phyloP scores from a whole-genome alignment of 2,797 vertebrate genomes.

The Corythornis leucogaster region DNA sequence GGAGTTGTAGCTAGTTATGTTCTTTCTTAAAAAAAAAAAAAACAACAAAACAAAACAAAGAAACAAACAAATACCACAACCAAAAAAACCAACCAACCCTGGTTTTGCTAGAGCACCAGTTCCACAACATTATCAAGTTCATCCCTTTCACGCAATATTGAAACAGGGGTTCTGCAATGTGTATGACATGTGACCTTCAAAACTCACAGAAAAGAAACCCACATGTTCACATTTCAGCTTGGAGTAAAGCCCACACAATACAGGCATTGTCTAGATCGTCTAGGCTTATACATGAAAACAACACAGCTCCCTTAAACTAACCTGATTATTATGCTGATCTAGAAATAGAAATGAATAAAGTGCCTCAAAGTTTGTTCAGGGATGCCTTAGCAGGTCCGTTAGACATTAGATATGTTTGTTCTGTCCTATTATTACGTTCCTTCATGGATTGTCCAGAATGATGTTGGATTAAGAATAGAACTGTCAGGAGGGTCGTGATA shows the following conservation, averaged over 20 bases:
- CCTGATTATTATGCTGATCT: background rate
- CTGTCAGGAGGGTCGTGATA: background rate
- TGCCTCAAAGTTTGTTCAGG: background rate
- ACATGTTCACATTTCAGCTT: background rate
- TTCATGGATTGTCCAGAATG: background rate
- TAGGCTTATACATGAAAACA: background rate
- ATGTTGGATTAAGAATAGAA: background rate
- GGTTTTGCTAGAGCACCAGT: background rate
- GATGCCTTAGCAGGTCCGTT: background rate
- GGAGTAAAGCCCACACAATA: background rate
- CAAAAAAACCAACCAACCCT: no score
- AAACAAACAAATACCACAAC: no score
- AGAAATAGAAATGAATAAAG: background rate
- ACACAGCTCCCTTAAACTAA: background rate
- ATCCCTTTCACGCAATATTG: background rate
- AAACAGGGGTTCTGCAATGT: background rate
- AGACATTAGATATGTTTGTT: background rate
- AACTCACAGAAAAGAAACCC: background rate
- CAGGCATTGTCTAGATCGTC: background rate
- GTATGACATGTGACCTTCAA: background rate
- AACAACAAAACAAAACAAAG: no score
- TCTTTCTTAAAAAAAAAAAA: background rate
- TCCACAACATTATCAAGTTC: background rate
- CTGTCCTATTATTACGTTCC: background rate
- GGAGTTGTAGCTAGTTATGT: background rate